Base-by-base conservation (phyloP, 2,888 invertebrate genomes). In the Pseudeuparius sepicola region DNA sequence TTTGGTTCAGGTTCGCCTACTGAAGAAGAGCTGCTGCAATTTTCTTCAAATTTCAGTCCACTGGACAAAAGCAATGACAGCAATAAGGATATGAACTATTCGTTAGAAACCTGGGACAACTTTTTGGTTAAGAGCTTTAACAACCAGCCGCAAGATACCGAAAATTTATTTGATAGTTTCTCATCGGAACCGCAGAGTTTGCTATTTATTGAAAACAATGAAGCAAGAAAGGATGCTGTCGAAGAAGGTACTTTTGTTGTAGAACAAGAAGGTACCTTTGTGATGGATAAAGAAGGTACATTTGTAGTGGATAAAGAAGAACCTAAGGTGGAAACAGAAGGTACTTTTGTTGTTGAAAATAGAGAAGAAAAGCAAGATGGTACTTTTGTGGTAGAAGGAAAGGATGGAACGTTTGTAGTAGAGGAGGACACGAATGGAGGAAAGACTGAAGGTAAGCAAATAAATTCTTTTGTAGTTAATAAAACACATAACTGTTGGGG, bases 101-200 rank as follows among this genome's bases (percentile, higher is more conserved):
- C 62, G 0, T 42, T 63, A 31, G 63, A 64, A 44, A 62, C 62
- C 1, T 64, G 64, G 64, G 60, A 63, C 47, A 59, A 59, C 40
- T 63, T 63, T 43, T 43, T 64, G 24, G 60, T 57, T 13, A 55
- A 56, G 31, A 54, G 59, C 14, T 53, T 61, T 20, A 57, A 61
- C 40, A 49, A 52, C 31, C 56, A 50, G 25, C 45, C 54, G 34
- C 48, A 50, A 10, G 42, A 44, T 26, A 48, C 41, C 9, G 45
- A 49, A 16, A 51, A 53, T 34, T 46, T 53, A 14, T 56, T 57
- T 24, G 54, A 53, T 34, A 56, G 54, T 40, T 56, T 57, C 37
- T 45, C 49, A 15, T 53, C 54, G 2, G 58, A 60, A 42, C 58
- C 59, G 2, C 53, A 55, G 38, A 58, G 58, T 46, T 43, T 58